Evolutionary conservation across 2,113 vertebrate species (phyloP), one percentile per base, ranked within the genome.

Genomic region (Cyanoderma ruficeps): DNA sequence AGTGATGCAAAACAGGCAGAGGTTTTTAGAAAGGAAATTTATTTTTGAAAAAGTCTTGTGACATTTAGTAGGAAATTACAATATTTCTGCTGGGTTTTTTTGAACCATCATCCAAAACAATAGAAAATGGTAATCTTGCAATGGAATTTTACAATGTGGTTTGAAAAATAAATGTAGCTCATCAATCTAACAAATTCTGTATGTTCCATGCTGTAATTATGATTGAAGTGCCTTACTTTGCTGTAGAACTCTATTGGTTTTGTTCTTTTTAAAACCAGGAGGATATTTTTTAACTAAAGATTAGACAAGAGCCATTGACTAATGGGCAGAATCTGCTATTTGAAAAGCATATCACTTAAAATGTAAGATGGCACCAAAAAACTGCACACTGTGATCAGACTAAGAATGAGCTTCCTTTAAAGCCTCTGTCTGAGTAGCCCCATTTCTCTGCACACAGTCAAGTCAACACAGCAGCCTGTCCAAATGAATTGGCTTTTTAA

Each of bases 301-400:
- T 96, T 96, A 96, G 68, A 83, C 0, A 10, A 92, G 82, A 95
- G 59, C 52, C 41, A 28, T 67, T 90, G 93, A 93, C 64, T 90
- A 94, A 88, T 90, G 64, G 92, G 35, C 71, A 90, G 79, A 92
- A 88, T 92, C 90, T 67, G 87, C 87, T 81, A 35, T 95, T 80
- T 96, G 92, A 93, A 93, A 96, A 96, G 82, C 68, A 3, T 94
- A 93, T 96, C 71, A 81, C 90, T 92, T 93, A 92, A 96, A 94
- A 96, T 78, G 60, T 90, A 93, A 94, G 92, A 94, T 93, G 88
- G 86, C 79, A 93, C 88, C 82, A 83, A 88, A 96, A 96, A 96
- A 86, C 65, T 39, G 79, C 72, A 49, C 12, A 19, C 60, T 7
- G 20, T 94, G 94, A 93, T 90, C 85, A 75, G 93, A 94, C 72